Evolutionary conservation across 2,888 invertebrate genomes (phyloP).

Genomic region (Scaeva pyrastri): DNA sequence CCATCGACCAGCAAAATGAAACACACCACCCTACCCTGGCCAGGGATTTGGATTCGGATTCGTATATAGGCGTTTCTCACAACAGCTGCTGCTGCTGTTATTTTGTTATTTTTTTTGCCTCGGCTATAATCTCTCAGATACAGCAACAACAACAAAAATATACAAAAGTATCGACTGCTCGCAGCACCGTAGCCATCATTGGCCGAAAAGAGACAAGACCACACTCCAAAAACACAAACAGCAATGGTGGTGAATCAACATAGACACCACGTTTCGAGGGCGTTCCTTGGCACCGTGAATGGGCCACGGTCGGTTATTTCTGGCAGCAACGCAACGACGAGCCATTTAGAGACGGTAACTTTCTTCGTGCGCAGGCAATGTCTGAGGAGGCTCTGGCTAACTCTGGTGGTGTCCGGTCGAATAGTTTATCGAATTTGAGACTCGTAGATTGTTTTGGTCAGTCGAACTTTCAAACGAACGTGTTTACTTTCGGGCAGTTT

Average conservation of each 20-base stretch:
- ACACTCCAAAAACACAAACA: slow-evolving; percentile 2
- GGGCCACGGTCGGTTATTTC: slow-evolving; percentile 53
- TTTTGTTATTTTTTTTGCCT: slow-evolving; percentile 1
- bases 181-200: slow-evolving; percentile 24
- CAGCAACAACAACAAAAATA: slow-evolving; percentile 32
- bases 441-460: slow-evolving; percentile 34
- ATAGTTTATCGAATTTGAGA: slow-evolving; percentile 28
- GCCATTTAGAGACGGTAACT: slow-evolving; percentile 69
- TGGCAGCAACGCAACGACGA: slow-evolving; percentile 35
- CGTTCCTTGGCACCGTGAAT: slow-evolving; percentile 67
- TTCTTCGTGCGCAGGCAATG: slow-evolving; percentile 73
- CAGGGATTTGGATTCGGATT: too few species aligned
- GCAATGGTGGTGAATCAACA: slow-evolving; percentile 64
- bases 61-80: slow-evolving; percentile 64
- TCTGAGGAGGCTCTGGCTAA: slow-evolving; percentile 59
- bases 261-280: slow-evolving; percentile 49
- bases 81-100: slow-evolving; percentile 47
- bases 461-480: slow-evolving; percentile 7
- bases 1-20: slow-evolving; percentile 38
- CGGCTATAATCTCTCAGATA: slow-evolving; percentile 52
- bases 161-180: slow-evolving; percentile 40
- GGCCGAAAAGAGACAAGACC: slow-evolving; percentile 37
- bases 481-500: slow-evolving; percentile 21
- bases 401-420: slow-evolving; percentile 67
- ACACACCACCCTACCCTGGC: slow-evolving; percentile 19